phyloP scores from a whole-genome alignment of 2,888 invertebrate genomes.

The Tenthredo livida region DNA sequence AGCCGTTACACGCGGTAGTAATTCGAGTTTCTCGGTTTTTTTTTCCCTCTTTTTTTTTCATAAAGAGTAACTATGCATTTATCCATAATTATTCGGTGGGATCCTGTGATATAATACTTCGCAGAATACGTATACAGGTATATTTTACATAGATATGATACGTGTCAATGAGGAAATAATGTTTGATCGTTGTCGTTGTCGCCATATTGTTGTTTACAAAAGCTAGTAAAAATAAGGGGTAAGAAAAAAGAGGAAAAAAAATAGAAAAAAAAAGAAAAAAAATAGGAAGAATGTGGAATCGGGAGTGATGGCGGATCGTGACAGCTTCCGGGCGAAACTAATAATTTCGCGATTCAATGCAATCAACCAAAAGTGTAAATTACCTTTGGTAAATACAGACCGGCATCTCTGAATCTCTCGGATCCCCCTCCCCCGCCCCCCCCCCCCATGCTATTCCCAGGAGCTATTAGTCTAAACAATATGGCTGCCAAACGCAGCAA shows the following conservation, averaged over 20 bases:
- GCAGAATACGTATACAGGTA: neutral
- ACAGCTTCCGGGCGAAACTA: slow-evolving; percentile 61
- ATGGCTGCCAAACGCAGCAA: slow-evolving; percentile 76
- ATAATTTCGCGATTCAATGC: slow-evolving; percentile 59
- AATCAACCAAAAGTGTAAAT: slow-evolving; percentile 71
- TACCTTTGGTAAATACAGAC: slow-evolving; percentile 64
- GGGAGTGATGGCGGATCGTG: slow-evolving; percentile 54
- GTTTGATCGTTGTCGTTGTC: neutral
- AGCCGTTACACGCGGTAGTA: neutral
- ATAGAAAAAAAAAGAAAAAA: neutral
- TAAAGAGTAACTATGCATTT: neutral
- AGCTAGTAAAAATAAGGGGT: slow-evolving; percentile 3
- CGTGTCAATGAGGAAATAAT: neutral
- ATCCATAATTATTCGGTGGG: neutral
- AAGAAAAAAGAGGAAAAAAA: neutral
- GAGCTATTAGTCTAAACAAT: slow-evolving; percentile 76
- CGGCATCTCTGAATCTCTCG: slow-evolving; percentile 61
- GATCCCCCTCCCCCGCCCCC: slow-evolving; percentile 60
- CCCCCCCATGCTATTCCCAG: slow-evolving; percentile 70
- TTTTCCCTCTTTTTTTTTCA: neutral
- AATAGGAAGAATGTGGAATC: slow-evolving; percentile 30
- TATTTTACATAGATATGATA: neutral
- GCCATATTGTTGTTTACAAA: slow-evolving; percentile 3
- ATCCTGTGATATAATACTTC: too few species aligned
- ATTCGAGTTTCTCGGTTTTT: neutral